Percentiles rank a stretch among this genome's conserved stretches.
Conservation (phyloP, 35 echinoderm and acorn worm genomes). For the Ptychodera flava region DNA sequence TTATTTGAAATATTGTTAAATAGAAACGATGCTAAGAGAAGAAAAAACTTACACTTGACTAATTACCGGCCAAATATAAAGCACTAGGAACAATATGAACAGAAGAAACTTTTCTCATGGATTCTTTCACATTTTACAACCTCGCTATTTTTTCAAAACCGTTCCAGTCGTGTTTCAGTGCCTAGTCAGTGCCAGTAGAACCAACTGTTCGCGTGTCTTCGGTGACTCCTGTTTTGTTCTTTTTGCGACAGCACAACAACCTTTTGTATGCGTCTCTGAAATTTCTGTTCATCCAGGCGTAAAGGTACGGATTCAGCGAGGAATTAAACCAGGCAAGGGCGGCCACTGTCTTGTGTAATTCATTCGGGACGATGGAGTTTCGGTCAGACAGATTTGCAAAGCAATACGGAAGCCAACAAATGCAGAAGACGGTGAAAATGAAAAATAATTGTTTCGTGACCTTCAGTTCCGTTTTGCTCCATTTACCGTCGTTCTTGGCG, state of each 20-base stretch:
- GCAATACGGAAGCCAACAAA: constrained; percentile 81
- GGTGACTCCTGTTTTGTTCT: too few species aligned
- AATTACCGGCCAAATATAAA: too few species aligned
- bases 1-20: too few species aligned
- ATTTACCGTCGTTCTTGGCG: constrained; percentile 7
- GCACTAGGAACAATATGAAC: too few species aligned
- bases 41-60: too few species aligned
- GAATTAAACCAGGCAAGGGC: constrained; percentile 63
- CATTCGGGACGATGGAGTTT: constrained; percentile 19
- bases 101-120: too few species aligned
- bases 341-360: constrained; percentile 50
- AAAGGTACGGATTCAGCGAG: constrained; percentile 67
- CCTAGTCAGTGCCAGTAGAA: too few species aligned
- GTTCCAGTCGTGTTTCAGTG: too few species aligned
- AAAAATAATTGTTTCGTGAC: constrained; percentile 70
- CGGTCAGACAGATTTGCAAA: constrained; percentile 56
- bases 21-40: too few species aligned
- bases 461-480: constrained; percentile 51
- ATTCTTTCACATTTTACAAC: too few species aligned
- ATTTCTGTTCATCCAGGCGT: constrained; percentile 65
- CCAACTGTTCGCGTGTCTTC: too few species aligned
- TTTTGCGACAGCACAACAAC: constrained; percentile 29
- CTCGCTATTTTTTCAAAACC: too few species aligned
- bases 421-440: constrained; percentile 59
- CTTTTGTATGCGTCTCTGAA: constrained; percentile 69